Conservation (phyloP, 2,888 invertebrate genomes). For the Eulithis testata region DNA sequence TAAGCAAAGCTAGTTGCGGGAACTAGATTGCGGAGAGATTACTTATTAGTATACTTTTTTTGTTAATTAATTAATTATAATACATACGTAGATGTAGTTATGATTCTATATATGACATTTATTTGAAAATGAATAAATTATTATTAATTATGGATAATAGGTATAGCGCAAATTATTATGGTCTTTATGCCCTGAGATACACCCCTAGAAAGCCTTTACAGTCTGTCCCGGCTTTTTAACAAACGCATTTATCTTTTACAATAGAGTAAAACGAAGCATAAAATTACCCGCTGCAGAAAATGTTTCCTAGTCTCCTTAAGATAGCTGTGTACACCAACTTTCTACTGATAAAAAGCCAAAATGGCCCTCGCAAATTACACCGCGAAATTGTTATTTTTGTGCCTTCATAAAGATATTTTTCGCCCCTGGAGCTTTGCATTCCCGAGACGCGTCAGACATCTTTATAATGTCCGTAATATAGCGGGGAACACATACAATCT, state of each 20-base stretch:
- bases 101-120: no score
- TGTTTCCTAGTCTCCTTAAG: slow-evolving; percentile 68
- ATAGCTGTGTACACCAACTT: slow-evolving; percentile 79
- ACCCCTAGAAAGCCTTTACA: slow-evolving; percentile 10
- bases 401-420: slow-evolving; percentile 65
- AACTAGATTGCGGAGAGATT: no score
- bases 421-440: slow-evolving; percentile 40
- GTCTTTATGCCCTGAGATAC: neutral
- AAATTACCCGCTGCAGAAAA: slow-evolving; percentile 77
- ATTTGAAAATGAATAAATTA: no score
- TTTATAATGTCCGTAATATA: neutral
- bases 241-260: slow-evolving; percentile 67
- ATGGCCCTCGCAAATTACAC: slow-evolving; percentile 78
- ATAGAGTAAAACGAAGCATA: slow-evolving; percentile 77
- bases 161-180: neutral
- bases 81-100: no score
- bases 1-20: no score
- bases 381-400: slow-evolving; percentile 76
- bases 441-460: neutral
- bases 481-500: no score
- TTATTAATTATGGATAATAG: no score
- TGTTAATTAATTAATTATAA: no score
- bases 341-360: slow-evolving; percentile 79
- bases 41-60: no score
- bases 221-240: slow-evolving; percentile 47